phyloP scores from a whole-genome alignment of 2,888 invertebrate genomes.

The Bellardia pandia region DNA sequence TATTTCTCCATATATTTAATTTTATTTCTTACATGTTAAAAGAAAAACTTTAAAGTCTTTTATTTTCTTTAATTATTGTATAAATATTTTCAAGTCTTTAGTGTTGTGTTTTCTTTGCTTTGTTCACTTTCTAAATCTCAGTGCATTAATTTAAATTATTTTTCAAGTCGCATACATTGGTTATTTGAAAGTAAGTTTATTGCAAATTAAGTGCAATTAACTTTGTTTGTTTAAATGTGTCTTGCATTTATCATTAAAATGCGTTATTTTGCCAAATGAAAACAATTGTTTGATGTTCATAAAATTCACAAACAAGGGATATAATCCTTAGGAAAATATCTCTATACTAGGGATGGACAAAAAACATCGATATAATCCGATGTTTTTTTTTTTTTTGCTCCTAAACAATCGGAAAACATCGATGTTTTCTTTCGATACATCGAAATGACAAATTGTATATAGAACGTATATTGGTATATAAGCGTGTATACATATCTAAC shows the following conservation, averaged over 20 bases:
- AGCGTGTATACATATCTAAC: too few species aligned
- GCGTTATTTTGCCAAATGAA: neutral
- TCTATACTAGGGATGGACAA: too few species aligned
- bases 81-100: slow-evolving; percentile 6
- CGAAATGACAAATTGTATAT: too few species aligned
- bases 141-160: slow-evolving; percentile 37
- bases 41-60: neutral
- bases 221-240: neutral
- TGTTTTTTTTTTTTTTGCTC: too few species aligned
- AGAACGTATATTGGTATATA: too few species aligned
- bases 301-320: neutral
- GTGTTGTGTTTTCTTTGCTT: neutral
- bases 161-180: slow-evolving; percentile 32
- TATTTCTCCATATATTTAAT: too few species aligned
- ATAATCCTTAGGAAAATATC: neutral
- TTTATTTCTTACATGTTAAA: too few species aligned
- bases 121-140: slow-evolving; percentile 55
- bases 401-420: too few species aligned
- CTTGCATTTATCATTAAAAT: slow-evolving; percentile 12
- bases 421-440: too few species aligned
- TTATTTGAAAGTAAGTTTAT: slow-evolving; percentile 47
- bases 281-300: neutral
- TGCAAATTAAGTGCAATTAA: neutral
- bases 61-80: neutral
- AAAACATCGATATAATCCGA: too few species aligned